These are phyloP conservation scores for Pygmarrhopalites habei DNA, from an alignment of 1,140 invertebrate species.

Conservation along the genomic window DNA sequence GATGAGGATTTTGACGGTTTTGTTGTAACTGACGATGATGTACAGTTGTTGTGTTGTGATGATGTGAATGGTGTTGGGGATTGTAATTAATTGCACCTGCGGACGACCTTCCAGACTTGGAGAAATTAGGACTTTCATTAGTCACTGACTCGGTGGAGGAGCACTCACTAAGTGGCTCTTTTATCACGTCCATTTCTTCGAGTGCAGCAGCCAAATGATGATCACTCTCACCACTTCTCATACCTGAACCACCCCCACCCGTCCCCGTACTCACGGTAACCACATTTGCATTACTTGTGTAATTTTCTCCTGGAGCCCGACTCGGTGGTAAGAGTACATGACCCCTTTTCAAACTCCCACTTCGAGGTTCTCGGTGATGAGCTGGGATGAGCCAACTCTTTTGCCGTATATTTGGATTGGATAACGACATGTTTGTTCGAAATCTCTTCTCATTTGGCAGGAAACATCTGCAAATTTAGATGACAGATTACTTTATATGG, in stretches of 20 bases:
- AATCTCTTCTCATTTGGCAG: constrained; percentile 28
- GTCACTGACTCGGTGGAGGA: constrained; percentile 27
- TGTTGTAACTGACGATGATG: constrained; percentile 11
- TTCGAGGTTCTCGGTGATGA: constrained; percentile 15
- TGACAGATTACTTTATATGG: too few relatives aligned
- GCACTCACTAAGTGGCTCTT: constrained; percentile 12
- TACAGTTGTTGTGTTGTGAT: not conserved
- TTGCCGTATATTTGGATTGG: constrained; percentile 23
- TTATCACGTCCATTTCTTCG: not conserved
- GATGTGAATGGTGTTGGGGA: not conserved
- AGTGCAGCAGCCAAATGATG: not conserved
- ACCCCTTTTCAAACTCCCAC: constrained; percentile 24
- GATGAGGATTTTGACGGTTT: constrained; percentile 23
- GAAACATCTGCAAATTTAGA: constrained; percentile 19
- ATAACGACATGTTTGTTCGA: not conserved
- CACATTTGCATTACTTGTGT: not conserved
- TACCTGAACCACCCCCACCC: not conserved
- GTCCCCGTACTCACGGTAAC: not conserved
- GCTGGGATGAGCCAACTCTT: constrained; percentile 25
- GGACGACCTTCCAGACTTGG: not conserved
- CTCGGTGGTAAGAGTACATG: constrained; percentile 20
- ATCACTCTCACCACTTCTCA: not conserved
- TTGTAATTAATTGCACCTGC: constrained; percentile 15
- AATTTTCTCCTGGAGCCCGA: not conserved
- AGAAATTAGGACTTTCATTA: constrained; percentile 13